phyloP scores from a whole-genome alignment of 37 sponge, comb jelly and placozoan species.

The Aphrocallistes beatrix region DNA sequence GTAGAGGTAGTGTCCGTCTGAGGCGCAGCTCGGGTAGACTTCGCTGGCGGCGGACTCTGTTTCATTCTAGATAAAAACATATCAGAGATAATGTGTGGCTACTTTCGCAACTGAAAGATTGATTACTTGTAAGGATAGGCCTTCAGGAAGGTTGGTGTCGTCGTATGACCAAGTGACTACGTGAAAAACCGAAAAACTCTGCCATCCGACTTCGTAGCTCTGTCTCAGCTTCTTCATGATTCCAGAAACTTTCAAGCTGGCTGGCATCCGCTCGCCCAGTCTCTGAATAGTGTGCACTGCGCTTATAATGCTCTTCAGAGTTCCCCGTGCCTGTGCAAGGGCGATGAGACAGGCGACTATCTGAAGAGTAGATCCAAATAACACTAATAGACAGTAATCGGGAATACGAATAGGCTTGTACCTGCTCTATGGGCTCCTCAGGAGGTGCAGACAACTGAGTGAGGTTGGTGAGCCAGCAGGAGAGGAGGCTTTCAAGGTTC shows the following conservation, averaged over 20 bases:
- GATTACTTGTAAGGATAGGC: neutral
- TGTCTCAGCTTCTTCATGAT: neutral
- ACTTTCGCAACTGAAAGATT: neutral
- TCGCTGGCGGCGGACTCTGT: conserved; percentile 19
- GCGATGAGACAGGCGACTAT: conserved; percentile 28
- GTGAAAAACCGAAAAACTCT: conserved; percentile 29
- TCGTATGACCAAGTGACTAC: conserved; percentile 52
- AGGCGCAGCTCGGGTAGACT: conserved; percentile 21
- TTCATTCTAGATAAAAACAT: neutral
- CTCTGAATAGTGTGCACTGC: neutral
- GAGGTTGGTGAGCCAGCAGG: conserved; percentile 54
- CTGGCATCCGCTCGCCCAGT: neutral
- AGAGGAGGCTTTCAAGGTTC: conserved; percentile 70
- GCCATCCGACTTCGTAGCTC: conserved; percentile 11
- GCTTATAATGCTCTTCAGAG: conserved; percentile 12
- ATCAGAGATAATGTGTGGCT: neutral
- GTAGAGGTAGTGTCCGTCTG: conserved; percentile 30
- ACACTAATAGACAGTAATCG: neutral
- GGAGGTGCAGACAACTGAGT: neutral
- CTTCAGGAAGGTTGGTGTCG: conserved; percentile 20
- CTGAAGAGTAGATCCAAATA: neutral
- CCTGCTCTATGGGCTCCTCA: neutral
- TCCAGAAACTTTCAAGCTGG: neutral
- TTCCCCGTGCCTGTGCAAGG: conserved; percentile 36
- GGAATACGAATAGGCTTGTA: neutral